These are phyloP conservation scores for Zaprionus lineosus DNA, from an alignment of 2,888 invertebrate species.

Conservation along the genomic window DNA sequence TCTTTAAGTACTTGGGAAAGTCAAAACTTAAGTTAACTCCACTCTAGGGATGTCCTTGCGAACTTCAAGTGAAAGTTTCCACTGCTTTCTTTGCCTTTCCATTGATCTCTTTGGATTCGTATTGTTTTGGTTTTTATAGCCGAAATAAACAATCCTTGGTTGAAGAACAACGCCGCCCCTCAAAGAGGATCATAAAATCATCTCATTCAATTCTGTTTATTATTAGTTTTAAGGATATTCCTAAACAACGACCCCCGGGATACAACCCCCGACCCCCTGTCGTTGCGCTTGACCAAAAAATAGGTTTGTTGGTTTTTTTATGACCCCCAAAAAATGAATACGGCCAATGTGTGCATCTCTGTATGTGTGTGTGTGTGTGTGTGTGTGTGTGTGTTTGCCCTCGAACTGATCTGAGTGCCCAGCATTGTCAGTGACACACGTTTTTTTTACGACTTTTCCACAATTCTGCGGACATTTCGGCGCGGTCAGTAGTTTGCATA, in stretches of 20 bases:
- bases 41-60: no score
- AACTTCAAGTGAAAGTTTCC: neutral
- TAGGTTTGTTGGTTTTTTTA: slow-evolving; percentile 72
- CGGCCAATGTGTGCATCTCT: neutral
- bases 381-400: slow-evolving; percentile 8
- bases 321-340: slow-evolving; percentile 48
- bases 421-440: slow-evolving; percentile 31
- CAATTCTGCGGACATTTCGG: slow-evolving; percentile 61
- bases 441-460: slow-evolving; percentile 61
- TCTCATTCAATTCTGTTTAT: slow-evolving; percentile 18
- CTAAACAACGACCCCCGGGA: slow-evolving; percentile 26
- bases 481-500: slow-evolving; percentile 62
- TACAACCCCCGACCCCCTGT: slow-evolving; percentile 62
- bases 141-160: slow-evolving; percentile 17
- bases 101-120: no score
- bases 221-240: slow-evolving; percentile 34
- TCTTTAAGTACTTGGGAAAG: no score
- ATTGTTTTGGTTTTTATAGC: slow-evolving; percentile 11
- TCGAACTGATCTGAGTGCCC: slow-evolving; percentile 6
- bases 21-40: no score
- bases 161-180: slow-evolving; percentile 30
- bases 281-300: slow-evolving; percentile 75
- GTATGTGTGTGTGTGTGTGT: neutral
- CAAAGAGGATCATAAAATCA: slow-evolving; percentile 25
- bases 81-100: no score